Evolutionary conservation across 2,888 invertebrate species (phyloP), one percentile per base, ranked within the genome.

Genomic region (Troides helena): DNA sequence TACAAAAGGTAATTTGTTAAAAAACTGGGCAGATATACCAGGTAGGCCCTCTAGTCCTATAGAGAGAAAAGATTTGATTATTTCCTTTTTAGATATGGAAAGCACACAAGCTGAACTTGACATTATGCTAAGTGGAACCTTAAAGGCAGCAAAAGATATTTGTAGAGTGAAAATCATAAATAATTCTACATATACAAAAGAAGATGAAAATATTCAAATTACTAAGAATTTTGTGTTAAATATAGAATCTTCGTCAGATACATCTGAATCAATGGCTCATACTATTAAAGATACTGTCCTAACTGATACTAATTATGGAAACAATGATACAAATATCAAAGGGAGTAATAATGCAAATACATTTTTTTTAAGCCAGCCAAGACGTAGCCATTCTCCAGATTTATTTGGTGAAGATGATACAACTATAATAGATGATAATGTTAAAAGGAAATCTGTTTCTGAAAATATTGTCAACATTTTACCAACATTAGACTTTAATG

Each of bases 1-100:
- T 61, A 86, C 84, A 74, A 82, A 87, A 56, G 93, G 94, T 30
- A 84, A 85, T 79, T 85, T 95, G 67, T 80, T 96, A n/a, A 94
- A 90, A 83, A 90, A 94, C 77, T 95, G 95, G 94, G 81, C 86
- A 36, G 78, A 87, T 62, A 95, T 96, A 76, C 94, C 94, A 6
- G 95, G 95, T 0, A 88, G 96, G 70, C 95, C 95, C 64, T 75
- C 79, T 17, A 94, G 95, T 67, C 95, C 95, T 1, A 74, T 77
- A 46, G 71, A 76, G 71, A 72, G 72, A 70, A 73, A 82, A 62
- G 59, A 71, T 62, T 72, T 66, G 39, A 74, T 72, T 63, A 80
- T 86, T 73, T 79, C 84, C 73, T 83, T 92, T 64, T 83, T 80
- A 76, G 83, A 87, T 73, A 81, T 87, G 64, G 75, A 84, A 70